These are phyloP conservation scores for Branchinecta lynchi DNA, from an alignment of 1,140 invertebrate species.

Conservation along the genomic window DNA sequence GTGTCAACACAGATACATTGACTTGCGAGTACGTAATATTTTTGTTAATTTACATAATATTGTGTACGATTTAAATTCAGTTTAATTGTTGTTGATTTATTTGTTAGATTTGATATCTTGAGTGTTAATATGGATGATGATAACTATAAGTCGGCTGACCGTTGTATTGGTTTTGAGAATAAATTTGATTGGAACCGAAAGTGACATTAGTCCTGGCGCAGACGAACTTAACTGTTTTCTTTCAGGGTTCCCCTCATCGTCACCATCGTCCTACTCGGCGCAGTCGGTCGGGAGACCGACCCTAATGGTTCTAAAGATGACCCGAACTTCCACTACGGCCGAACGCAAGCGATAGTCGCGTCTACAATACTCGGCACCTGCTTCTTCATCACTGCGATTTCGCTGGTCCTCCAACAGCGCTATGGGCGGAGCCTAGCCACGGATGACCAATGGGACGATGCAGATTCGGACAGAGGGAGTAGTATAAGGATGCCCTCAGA, in stretches of 20 bases:
- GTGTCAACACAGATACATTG: no score
- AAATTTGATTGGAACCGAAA: no score
- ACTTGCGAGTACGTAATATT: no score
- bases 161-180: no score
- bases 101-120: no score
- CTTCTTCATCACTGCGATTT: conserved; percentile 53
- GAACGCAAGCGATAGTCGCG: conserved; percentile 48
- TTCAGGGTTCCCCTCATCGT: conserved; percentile 39
- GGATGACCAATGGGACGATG: conserved; percentile 14
- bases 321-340: conserved; percentile 64
- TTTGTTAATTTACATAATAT: no score
- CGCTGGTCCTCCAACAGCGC: conserved; percentile 55
- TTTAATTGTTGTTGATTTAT: no score
- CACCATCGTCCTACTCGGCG: conserved; percentile 38
- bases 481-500: not conserved
- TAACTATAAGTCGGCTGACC: no score
- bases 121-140: no score
- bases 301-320: conserved; percentile 40
- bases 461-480: not conserved
- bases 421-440: conserved; percentile 36
- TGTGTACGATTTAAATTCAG: no score
- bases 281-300: conserved; percentile 33
- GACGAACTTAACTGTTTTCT: conserved; percentile 21
- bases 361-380: conserved; percentile 46
- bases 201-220: no score